phyloP scores from a whole-genome alignment of 2,113 vertebrate species.

The Phalacrocorax aristotelis region DNA sequence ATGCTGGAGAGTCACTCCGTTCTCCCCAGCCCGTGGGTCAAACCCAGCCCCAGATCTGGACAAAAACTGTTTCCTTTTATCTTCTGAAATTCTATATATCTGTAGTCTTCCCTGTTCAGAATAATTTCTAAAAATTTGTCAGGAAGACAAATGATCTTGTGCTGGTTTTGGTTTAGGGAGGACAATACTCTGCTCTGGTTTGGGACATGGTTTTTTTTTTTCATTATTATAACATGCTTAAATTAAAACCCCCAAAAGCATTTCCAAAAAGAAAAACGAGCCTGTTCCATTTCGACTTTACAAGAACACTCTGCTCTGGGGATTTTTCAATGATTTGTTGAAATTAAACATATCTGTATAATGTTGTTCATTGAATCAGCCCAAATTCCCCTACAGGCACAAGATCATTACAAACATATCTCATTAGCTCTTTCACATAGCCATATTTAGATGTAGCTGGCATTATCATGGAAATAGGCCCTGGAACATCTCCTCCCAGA shows the following conservation, averaged over 20 bases:
- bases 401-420: not conserved
- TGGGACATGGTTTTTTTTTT: not conserved
- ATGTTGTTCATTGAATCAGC: not conserved
- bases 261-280: not conserved
- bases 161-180: not conserved
- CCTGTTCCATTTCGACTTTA: not conserved
- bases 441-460: not conserved
- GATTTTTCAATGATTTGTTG: not conserved
- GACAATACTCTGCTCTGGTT: not conserved
- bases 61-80: not conserved
- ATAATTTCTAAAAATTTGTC: not conserved
- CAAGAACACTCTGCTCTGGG: not conserved
- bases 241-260: not conserved
- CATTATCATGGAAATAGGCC: not conserved
- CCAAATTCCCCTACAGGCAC: not conserved
- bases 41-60: not conserved
- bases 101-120: not conserved
- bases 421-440: not conserved
- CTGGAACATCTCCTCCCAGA: not conserved
- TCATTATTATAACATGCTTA: not conserved
- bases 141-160: not conserved
- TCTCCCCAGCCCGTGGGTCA: not conserved
- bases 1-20: not conserved
- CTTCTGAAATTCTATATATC: not conserved
- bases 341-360: not conserved